These are phyloP conservation scores for Cephus nigrinus DNA, from an alignment of 2,888 invertebrate genomes.

Conservation along the genomic window DNA sequence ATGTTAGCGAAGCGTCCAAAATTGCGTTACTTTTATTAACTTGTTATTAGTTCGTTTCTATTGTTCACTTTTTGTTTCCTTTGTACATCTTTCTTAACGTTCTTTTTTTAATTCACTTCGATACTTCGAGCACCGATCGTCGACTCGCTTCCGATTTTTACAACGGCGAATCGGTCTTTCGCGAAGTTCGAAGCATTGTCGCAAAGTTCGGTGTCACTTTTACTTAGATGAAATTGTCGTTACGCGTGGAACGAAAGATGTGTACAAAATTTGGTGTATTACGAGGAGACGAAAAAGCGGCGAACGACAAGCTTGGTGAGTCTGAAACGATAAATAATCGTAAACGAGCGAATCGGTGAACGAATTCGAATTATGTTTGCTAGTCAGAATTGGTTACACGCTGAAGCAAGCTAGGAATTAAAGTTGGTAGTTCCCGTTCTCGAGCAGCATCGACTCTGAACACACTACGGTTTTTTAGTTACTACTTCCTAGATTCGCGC, in stretches of 20 bases:
- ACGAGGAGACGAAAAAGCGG: background rate
- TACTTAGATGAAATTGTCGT: background rate
- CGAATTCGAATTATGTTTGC: constrained; percentile 61
- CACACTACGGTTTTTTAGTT: constrained; percentile 63
- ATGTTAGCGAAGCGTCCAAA: constrained; percentile 22
- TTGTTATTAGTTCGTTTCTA: constrained; percentile 8
- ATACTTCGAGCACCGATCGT: constrained; percentile 34
- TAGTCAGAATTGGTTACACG: constrained; percentile 64
- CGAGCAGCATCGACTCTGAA: constrained; percentile 46
- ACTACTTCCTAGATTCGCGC: constrained; percentile 41
- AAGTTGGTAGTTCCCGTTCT: constrained; percentile 36
- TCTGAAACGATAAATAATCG: background rate
- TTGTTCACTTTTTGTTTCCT: constrained; percentile 7
- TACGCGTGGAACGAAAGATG: background rate
- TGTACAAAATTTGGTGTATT: background rate
- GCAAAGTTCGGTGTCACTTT: background rate
- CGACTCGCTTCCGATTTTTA: constrained; percentile 10
- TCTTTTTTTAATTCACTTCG: constrained; percentile 30
- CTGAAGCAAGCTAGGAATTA: constrained; percentile 48
- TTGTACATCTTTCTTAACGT: constrained; percentile 35
- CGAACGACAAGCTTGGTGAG: background rate
- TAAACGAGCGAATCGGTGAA: constrained; percentile 45
- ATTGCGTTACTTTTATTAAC: constrained; percentile 14
- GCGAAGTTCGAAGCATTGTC: background rate
- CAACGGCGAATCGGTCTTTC: background rate